Evolutionary conservation across 2,888 invertebrate genomes (phyloP).

Genomic region (Cantharis rustica): DNA sequence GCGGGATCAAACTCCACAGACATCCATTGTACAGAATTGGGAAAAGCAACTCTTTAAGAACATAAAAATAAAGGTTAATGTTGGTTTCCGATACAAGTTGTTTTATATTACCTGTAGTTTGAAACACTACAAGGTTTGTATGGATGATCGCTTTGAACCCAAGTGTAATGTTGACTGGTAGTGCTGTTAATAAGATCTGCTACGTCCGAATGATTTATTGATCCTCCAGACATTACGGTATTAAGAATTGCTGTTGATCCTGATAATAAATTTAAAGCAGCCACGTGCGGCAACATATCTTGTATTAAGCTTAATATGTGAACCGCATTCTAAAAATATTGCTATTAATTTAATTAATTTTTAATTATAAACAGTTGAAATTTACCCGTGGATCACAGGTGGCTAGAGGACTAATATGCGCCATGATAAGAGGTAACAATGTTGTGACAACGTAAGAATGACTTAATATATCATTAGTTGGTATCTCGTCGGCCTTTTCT

Average conservation of each 20-base stretch:
- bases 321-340: constrained; percentile 71
- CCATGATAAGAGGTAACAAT: constrained; percentile 81
- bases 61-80: neutral
- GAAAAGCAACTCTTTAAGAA: constrained; percentile 77
- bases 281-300: constrained; percentile 86
- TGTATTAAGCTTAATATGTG: constrained; percentile 85
- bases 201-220: constrained; percentile 41
- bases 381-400: constrained; percentile 81
- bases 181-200: constrained; percentile 57
- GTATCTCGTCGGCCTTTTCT: constrained; percentile 68
- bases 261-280: constrained; percentile 77
- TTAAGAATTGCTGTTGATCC: constrained; percentile 41
- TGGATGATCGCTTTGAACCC: constrained; percentile 96
- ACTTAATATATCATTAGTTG: constrained; percentile 62
- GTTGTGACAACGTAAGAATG: constrained; percentile 70
- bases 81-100: neutral
- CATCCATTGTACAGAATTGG: constrained; percentile 87
- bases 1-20: constrained; percentile 91
- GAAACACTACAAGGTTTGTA: constrained; percentile 88
- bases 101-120: constrained; percentile 71
- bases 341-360: neutral
- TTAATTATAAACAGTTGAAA: constrained; percentile 13
- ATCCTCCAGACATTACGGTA: constrained; percentile 43
- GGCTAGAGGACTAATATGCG: constrained; percentile 81
- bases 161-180: constrained; percentile 85